Evolutionary conservation across 2,888 invertebrate species (phyloP).

Genomic region (Atherix ibis): DNA sequence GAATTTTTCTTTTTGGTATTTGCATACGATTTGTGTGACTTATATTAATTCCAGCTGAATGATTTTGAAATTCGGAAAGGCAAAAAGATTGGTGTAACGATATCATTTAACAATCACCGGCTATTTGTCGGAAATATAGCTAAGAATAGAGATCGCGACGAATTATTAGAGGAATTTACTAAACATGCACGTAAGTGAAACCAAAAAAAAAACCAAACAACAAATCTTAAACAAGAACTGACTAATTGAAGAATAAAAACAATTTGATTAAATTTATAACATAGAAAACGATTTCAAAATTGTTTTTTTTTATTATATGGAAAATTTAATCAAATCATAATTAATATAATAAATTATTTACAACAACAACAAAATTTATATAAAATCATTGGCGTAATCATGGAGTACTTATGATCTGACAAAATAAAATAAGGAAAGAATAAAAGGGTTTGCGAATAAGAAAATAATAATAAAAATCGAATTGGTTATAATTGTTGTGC

Average conservation of each 20-base stretch:
- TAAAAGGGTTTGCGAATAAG: no score
- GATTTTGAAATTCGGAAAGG: constrained; percentile 99
- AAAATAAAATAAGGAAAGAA: no score
- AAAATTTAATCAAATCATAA: no score
- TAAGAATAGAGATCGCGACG: constrained; percentile 98
- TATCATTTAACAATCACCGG: constrained; percentile 99
- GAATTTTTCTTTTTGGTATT: constrained; percentile 11
- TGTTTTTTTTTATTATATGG: no score
- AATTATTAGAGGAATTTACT: constrained; percentile 98
- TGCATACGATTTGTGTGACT: constrained; percentile 25
- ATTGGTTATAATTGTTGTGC: no score
- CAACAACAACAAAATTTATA: no score
- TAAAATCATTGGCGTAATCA: no score
- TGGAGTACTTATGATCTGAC: no score
- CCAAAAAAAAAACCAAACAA: constrained; percentile 14
- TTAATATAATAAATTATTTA: no score
- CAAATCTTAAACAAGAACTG: no score
- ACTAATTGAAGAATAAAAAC: constrained; percentile 13
- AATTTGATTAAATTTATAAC: background rate
- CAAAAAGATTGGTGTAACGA: constrained; percentile 98
- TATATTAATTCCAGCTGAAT: constrained; percentile 94
- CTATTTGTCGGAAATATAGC: constrained; percentile 99
- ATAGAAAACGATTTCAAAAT: no score
- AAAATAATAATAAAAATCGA: no score
- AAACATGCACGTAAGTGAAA: constrained; percentile 94